Evolutionary conservation across 2,888 invertebrate species (phyloP), one percentile per base, ranked within the genome.

Genomic region (Drosophila meridiana): DNA sequence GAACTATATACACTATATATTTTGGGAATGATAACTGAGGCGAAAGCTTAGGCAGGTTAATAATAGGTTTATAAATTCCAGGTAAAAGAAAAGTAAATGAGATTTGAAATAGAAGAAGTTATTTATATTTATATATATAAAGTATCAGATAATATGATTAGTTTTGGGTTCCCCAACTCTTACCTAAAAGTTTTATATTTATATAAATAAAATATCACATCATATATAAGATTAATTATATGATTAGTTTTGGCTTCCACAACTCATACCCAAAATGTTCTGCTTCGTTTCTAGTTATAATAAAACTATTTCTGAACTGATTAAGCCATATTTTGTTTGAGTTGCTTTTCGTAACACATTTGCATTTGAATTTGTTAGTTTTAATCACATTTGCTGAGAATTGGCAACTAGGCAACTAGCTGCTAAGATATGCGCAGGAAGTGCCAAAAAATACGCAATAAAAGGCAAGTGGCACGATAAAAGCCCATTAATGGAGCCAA

Each of bases 401-500:
- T 57, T 75, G 71, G 61, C 77, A n/a, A n/a, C n/a, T n/a, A 70
- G 52, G 61, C 67, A 65, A 80, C 55, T 53, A 61, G 50, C 75
- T 80, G 80, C 66, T 82, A 70, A 73, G 86, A 76, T 82, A 84
- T 84, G 76, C 83, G 58, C 30, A 66, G 55, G 38, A 67, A 77
- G 75, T 79, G 79, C 64, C 60, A 65, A 77, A 70, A 26, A 74
- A 47, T 77, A 81, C 69, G 45, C 61, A 65, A 74, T 76, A 72
- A 79, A 63, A 81, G 75, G 81, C 70, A 61, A 66, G 67, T 69
- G 62, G 68, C 85, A 85, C 85, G 87, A 72, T 69, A 84, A 66
- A 70, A 81, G 61, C 34, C 64, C 79, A 87, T 85, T 85, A 85
- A 84, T 75, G 62, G 65, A 59, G 86, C 65, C 62, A 73, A 78